Evolutionary conservation across 2,888 invertebrate genomes (phyloP), one percentile per base, ranked within the genome.

Genomic region (Argyresthia albistria): DNA sequence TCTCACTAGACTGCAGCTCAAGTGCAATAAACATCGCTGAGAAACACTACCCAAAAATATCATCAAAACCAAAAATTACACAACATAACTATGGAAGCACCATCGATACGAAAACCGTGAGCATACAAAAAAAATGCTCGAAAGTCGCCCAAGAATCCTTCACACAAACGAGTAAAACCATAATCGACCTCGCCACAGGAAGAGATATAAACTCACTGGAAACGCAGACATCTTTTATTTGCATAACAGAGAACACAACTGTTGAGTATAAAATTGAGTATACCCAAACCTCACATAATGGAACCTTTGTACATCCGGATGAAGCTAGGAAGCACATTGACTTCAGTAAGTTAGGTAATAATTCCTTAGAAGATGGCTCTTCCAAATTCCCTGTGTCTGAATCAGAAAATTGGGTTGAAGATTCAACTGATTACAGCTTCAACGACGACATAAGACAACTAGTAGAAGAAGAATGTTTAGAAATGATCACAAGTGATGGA

Each of bases 91-190:
- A 51, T 56, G 4, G 54, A 48, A 6, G 52, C 55, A 9, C 53
- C 66, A 9, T 2, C 4, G 35, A 69, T 63, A 39, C 39, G 1
- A 39, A 3, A 45, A 35, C 63, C 25, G 2, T 25, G 25, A 25
- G 3, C 25, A 25, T 25, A 25, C 2, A 6, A 6, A 67, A 66
- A 6, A 64, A 62, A 52, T 67, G 64, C 55, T 63, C 70, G 4
- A 59, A 71, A 46, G 48, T 72, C 10, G 66, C 74, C 11, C 75
- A 79, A 60, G 87, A 87, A 63, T 79, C 68, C 15, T 82, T 70
- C 56, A 90, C 90, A 8, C 90, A 90, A 70, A 90, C 90, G 0
- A 90, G 90, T 59, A 89, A 88, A 73, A 90, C 90, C 1, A 86
- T 90, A 47, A 67, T 90, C 43, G 78, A 81, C 2, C 55, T 47